Conservation (phyloP, 1,140 invertebrate species). For the Homalodisca vitripennis region DNA sequence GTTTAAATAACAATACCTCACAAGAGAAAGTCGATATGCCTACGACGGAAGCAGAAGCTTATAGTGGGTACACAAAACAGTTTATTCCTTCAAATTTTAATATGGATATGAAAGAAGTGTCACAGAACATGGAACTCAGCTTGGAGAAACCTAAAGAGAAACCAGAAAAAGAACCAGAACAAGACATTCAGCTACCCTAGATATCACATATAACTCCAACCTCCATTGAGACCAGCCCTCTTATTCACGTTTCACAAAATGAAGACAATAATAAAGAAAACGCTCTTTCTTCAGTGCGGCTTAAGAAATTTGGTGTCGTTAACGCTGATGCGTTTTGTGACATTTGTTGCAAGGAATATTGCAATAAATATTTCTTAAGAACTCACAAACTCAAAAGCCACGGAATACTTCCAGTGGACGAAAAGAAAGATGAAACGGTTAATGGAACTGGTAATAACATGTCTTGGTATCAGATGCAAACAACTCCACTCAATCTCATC, state of each 20-base stretch:
- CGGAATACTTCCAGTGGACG: slow-evolving; percentile 62
- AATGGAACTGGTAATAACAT: slow-evolving; percentile 36
- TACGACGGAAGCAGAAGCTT: neutral
- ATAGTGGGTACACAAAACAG: neutral
- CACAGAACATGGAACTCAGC: slow-evolving; percentile 23
- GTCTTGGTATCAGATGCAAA: slow-evolving; percentile 31
- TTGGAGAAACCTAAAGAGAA: slow-evolving; percentile 29
- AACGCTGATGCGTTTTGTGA: slow-evolving; percentile 72
- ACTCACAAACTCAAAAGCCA: slow-evolving; percentile 89
- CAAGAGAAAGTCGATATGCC: slow-evolving; percentile 21
- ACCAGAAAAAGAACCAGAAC: slow-evolving; percentile 34
- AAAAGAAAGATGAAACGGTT: slow-evolving; percentile 49
- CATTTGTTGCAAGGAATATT: slow-evolving; percentile 92
- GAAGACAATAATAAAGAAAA: slow-evolving; percentile 31
- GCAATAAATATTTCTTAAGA: slow-evolving; percentile 91
- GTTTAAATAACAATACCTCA: slow-evolving; percentile 11
- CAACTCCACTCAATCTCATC: slow-evolving; percentile 38
- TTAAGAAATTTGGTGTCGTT: slow-evolving; percentile 30
- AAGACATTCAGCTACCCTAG: slow-evolving; percentile 30
- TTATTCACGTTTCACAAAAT: slow-evolving; percentile 22
- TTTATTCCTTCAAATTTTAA: neutral
- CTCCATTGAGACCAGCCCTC: neutral
- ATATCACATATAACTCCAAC: too few relatives aligned
- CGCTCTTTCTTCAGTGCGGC: slow-evolving; percentile 2
- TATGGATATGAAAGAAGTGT: slow-evolving; percentile 10